These are phyloP conservation scores for Hymenopus coronatus DNA, from an alignment of 2,888 invertebrate species.

Conservation along the genomic window DNA sequence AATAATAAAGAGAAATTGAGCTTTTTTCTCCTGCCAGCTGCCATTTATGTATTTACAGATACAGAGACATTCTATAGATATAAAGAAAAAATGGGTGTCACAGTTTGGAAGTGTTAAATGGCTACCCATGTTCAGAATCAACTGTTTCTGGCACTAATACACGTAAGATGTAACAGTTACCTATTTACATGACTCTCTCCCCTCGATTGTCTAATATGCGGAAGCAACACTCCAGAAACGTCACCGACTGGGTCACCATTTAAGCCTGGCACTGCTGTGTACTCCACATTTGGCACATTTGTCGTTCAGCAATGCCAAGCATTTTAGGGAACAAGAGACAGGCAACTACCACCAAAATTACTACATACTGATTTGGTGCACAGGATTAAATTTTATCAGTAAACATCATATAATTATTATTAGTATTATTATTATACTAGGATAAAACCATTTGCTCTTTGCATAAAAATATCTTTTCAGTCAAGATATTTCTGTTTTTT, in stretches of 20 bases:
- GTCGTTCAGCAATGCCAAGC: neutral
- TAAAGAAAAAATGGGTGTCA: neutral
- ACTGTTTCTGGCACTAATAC: neutral
- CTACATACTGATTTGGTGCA: constrained; percentile 14
- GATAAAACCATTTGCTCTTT: constrained; percentile 25
- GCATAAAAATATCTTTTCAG: constrained; percentile 27
- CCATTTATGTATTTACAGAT: neutral
- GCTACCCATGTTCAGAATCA: neutral
- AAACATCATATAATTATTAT: constrained; percentile 18
- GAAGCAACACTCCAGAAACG: neutral
- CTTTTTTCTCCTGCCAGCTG: constrained; percentile 11
- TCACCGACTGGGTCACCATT: neutral
- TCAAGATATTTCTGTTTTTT: constrained; percentile 22
- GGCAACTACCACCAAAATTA: neutral
- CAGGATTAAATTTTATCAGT: constrained; percentile 10
- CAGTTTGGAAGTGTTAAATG: neutral
- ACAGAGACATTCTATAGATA: neutral
- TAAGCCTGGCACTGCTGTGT: neutral
- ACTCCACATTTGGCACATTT: neutral
- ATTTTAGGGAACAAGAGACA: neutral
- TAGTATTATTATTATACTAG: constrained; percentile 20
- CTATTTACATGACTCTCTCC: neutral
- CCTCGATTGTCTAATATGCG: neutral
- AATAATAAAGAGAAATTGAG: neutral
- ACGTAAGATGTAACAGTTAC: neutral